Percentiles rank a stretch among this genome's conserved stretches.
Conservation (phyloP, 1,140 invertebrate genomes). For the Bilobella aurantiaca region DNA sequence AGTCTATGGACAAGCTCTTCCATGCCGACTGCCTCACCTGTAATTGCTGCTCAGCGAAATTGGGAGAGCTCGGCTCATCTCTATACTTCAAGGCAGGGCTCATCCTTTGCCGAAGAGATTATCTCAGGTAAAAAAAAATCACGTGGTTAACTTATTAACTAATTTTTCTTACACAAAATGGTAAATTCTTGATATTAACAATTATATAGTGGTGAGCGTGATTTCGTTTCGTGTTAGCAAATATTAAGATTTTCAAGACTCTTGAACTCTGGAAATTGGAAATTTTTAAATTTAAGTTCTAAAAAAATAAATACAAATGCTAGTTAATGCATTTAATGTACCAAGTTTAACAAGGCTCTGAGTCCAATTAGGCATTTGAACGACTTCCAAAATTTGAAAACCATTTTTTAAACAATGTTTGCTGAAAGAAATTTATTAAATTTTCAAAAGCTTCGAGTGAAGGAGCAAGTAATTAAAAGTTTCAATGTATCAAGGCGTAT, state of each 20-base stretch:
- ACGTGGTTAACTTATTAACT: not conserved
- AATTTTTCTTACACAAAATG: not conserved
- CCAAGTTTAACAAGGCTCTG: no score
- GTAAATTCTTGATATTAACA: not conserved
- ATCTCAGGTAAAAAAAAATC: slow-evolving; percentile 64
- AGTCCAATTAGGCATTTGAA: no score
- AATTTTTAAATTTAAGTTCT: no score
- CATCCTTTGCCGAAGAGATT: slow-evolving; percentile 94
- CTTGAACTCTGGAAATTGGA: not conserved
- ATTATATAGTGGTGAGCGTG: not conserved
- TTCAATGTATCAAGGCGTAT: no score
- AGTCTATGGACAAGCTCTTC: slow-evolving; percentile 84
- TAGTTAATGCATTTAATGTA: no score
- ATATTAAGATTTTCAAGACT: no score
- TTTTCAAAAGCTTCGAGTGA: no score
- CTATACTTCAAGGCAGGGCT: slow-evolving; percentile 93
- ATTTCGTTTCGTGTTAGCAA: not conserved
- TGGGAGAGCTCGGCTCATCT: slow-evolving; percentile 94
- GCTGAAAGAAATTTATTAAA: no score
- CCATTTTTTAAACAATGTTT: no score
- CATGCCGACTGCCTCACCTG: slow-evolving; percentile 98
- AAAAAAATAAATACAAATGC: no score
- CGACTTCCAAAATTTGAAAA: no score
- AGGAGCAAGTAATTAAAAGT: no score
- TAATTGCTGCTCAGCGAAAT: slow-evolving; percentile 88